These are phyloP conservation scores for Vidua chalybeata DNA, from an alignment of 2,113 vertebrate genomes.

Conservation along the genomic window DNA sequence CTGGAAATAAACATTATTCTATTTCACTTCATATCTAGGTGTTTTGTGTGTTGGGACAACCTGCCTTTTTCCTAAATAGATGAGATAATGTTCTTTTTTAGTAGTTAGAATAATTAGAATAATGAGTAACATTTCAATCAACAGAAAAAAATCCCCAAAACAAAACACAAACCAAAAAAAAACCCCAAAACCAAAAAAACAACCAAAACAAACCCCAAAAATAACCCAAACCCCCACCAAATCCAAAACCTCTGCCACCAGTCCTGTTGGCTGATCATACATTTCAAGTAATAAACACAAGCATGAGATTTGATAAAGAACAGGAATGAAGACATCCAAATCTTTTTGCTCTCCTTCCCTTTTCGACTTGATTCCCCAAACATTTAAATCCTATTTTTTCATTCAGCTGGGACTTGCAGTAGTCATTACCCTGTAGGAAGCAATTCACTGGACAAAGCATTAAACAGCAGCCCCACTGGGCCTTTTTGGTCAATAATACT, in stretches of 20 bases:
- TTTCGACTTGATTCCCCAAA: slow-evolving; percentile 12
- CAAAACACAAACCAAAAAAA: neutral
- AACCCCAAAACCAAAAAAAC: neutral
- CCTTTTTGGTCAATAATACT: neutral
- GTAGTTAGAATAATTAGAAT: too few relatives aligned
- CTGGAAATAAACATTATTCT: neutral
- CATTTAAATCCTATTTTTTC: neutral
- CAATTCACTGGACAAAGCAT: neutral
- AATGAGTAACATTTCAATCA: neutral
- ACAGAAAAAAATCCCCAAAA: neutral
- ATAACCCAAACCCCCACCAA: neutral
- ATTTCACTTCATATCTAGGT: neutral
- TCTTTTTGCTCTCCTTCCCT: neutral
- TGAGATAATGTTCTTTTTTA: neutral
- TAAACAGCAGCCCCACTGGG: neutral
- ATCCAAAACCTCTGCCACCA: neutral
- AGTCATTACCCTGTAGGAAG: neutral
- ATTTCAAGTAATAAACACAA: neutral
- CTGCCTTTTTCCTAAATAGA: neutral
- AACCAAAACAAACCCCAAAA: neutral
- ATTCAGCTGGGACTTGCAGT: neutral
- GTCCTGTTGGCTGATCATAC: neutral
- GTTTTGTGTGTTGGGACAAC: neutral
- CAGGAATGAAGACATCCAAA: neutral
- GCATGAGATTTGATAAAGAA: neutral